Evolutionary conservation across 2,888 invertebrate genomes (phyloP), one percentile per base, ranked within the genome.

Genomic region (Hirtodrosophila histrioides): DNA sequence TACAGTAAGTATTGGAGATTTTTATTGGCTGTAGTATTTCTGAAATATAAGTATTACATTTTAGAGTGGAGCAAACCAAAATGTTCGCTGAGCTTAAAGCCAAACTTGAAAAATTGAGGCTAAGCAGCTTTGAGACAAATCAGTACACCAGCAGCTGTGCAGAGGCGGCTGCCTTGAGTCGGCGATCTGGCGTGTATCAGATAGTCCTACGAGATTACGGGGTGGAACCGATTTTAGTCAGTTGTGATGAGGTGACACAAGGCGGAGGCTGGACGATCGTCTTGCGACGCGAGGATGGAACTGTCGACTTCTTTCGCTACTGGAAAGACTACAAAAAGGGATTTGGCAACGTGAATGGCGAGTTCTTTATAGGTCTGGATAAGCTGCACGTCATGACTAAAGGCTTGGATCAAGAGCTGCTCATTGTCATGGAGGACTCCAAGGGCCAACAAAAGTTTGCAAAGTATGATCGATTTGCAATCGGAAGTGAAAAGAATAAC

Each of bases 291-390:
- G 93, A 92, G 73, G 94, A 94, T 71, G 95, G 95, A 0, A 92
- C 93, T 3, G 93, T 94, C 79, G 94, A 94, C 73, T 95, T 95
- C 88, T 94, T 93, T 79, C 93, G 93, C 71, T 90, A 92, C 48
- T 95, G 95, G 95, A 85, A 92, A 0, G 94, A 94, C 55, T 95
- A 95, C 84, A 94, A 74, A 9, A 29, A 39, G 1, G 72, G 72
- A 0, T 95, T 95, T 82, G 95, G 95, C 2, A 94, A 95, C 84
- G 90, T 95, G 9, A 94, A 93, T 0, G 94, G 94, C 0, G 95
- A 95, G 85, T 95, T 94, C 88, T 95, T 95, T 93, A 92, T 95
- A 9, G 95, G 95, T 0, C 87, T 95, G 67, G 95, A 95, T 58
- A 94, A 95, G 72, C 91, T 95, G 4, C 93, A 94, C 88, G 93